Base-by-base conservation (phyloP, 2,113 vertebrate genomes). In the Malurus alboscapulatus region DNA sequence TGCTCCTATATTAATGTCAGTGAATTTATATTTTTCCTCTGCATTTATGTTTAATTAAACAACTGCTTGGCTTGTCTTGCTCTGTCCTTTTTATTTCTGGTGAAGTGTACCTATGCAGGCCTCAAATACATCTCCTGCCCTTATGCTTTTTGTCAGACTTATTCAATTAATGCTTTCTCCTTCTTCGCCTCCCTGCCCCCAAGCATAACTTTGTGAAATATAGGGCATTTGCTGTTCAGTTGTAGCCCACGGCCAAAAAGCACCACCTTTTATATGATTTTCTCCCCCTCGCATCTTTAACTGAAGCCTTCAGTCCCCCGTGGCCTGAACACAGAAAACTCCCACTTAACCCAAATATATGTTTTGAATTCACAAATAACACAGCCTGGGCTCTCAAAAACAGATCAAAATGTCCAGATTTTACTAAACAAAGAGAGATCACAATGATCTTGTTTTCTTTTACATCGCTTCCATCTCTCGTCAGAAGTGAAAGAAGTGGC, bases 71-170 rank as follows among this genome's bases (percentile, higher is more conserved):
- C 95, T 92, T 65, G 53, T 13, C 79, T 91, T 59, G 67, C 72
- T 86, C 92, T 90, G 67, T 83, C 15, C 72, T 88, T 95, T 94
- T 94, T 76, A 38, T 91, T 95, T 84, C 86, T 90, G 62, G 73
- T 21, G 34, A 83, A 38, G 83, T 82, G 90, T 88, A 95, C 45
- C 94, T 94, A 79, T 63, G 92, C 95, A 97, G 97, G 97, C 97
- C 97, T 97, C 96, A 94, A 82, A 93, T 81, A 53, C 73, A 91
- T 34, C 83, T 93, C 93, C 94, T 95, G 86, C 47, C 69, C 48
- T 90, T 59, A 4, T 90, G 63, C 36, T 62, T 24, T 81, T 96
- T 1, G 19, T 47, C 91, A 94, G 67, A 48, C 13, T 90, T 90
- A 55, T 58, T 90, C 58, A 66, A 58, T 95, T 85, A 91, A 88